phyloP scores from a whole-genome alignment of 2,113 vertebrate species.

The Morone chrysops region DNA sequence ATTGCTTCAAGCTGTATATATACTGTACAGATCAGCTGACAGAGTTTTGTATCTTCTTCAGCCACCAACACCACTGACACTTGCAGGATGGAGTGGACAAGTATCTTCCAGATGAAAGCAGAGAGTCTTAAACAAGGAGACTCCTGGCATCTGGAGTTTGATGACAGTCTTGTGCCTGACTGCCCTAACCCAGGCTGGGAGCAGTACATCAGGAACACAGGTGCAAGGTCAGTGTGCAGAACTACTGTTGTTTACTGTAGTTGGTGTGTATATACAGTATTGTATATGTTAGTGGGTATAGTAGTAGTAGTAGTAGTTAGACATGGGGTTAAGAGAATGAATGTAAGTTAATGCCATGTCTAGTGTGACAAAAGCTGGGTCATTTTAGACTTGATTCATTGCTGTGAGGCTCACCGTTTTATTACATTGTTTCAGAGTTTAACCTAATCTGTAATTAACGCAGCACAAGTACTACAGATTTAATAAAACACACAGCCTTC shows the following conservation, averaged over 20 bases:
- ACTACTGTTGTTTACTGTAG: background rate
- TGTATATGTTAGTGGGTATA: background rate
- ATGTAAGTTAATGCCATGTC: background rate
- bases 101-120: slow-evolving; percentile 43
- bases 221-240: slow-evolving; percentile 66
- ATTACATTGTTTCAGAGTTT: too few species aligned
- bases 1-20: background rate
- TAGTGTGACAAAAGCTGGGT: background rate
- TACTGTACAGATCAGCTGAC: slow-evolving; percentile 3
- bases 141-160: slow-evolving; percentile 73
- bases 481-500: too few species aligned
- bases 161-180: slow-evolving; percentile 38
- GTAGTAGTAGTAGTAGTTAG: background rate
- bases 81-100: slow-evolving; percentile 66
- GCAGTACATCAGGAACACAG: slow-evolving; percentile 70
- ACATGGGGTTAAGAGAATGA: background rate
- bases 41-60: background rate
- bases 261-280: background rate
- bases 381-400: background rate
- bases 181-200: background rate
- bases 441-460: too few species aligned
- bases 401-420: too few species aligned
- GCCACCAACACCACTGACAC: background rate
- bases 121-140: slow-evolving; percentile 15
- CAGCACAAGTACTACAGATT: too few species aligned